Conservation (phyloP, 2,888 invertebrate species). For the Hemaris fuciformis region DNA sequence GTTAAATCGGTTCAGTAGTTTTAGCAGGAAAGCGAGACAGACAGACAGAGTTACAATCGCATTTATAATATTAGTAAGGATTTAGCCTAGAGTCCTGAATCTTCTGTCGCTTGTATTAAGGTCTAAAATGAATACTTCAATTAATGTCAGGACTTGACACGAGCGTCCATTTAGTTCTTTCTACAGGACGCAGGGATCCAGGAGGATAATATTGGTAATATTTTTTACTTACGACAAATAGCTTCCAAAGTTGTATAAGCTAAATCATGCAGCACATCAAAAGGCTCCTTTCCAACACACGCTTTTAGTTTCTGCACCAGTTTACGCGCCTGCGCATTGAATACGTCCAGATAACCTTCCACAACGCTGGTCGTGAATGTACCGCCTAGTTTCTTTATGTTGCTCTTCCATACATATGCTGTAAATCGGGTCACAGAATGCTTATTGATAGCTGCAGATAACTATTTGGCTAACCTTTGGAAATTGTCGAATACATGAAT, state of each 20-base stretch:
- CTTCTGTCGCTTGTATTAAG: too few relatives aligned
- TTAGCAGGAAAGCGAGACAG: too few relatives aligned
- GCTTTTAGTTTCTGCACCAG: constrained; percentile 38
- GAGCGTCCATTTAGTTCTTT: too few relatives aligned
- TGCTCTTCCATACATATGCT: constrained; percentile 59
- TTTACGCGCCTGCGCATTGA: constrained; percentile 48
- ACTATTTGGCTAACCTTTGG: too few relatives aligned
- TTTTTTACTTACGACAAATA: constrained; percentile 56
- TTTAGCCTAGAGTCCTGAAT: too few relatives aligned
- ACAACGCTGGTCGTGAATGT: constrained; percentile 50
- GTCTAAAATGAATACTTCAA: too few relatives aligned
- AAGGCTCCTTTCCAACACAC: constrained; percentile 44
- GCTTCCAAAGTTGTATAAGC: constrained; percentile 53
- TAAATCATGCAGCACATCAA: constrained; percentile 46
- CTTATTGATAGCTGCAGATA: not conserved
- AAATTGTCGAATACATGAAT: not conserved
- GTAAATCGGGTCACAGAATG: not conserved
- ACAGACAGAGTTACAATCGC: too few relatives aligned
- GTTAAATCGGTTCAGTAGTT: too few relatives aligned
- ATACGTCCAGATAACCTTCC: constrained; percentile 51
- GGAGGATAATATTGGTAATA: too few relatives aligned
- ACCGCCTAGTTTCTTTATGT: constrained; percentile 54
- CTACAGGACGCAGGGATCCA: too few relatives aligned
- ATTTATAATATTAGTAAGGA: too few relatives aligned
- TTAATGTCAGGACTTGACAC: too few relatives aligned